Evolutionary conservation across 2,888 invertebrate genomes (phyloP), one percentile per base, ranked within the genome.

Genomic region (Cheilosia soror): DNA sequence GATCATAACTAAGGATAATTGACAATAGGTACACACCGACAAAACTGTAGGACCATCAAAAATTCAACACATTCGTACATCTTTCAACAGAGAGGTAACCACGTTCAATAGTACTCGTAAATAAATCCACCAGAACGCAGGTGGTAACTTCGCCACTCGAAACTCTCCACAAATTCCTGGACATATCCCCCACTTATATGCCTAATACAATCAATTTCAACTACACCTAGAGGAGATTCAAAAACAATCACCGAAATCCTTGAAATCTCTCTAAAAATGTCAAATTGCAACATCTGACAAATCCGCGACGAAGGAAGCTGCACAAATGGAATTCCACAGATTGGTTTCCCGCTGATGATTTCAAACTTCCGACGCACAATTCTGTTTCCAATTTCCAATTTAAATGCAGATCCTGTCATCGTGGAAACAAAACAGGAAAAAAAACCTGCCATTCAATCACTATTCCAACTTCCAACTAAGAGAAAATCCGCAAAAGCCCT

Each of bases 321-420:
- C 53, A 44, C 13, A 72, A 79, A 42, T 25, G 33, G 66, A 73
- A 73, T 68, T 57, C 63, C 71, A 73, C 63, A 84, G 71, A 75
- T 84, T 76, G 66, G 55, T 65, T 71, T 20, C 15, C 29, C 29
- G 37, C 15, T 5, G 69, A 53, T 71, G 51, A 73, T 60, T 66
- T 37, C 40, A 40, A 37, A 44, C 33, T 44, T 53, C 13, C 49
- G 62, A 44, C 0, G n/a, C 31, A 68, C n/a, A 4, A 15, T 49
- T 25, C 63, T 15, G 44, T 53, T 9, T 9, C 7, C 75, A 80
- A 76, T 71, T 80, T 85, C 51, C 85, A 81, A 85, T 85, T 81
- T 85, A 85, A 81, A 85, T 85, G 85, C 76, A 85, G 81, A 81
- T 85, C 72, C 85, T 73, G 68, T 47, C 71, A 66, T 47, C 33